Base-by-base conservation (phyloP, 2,888 invertebrate genomes). In the Eristalis intricaria region DNA sequence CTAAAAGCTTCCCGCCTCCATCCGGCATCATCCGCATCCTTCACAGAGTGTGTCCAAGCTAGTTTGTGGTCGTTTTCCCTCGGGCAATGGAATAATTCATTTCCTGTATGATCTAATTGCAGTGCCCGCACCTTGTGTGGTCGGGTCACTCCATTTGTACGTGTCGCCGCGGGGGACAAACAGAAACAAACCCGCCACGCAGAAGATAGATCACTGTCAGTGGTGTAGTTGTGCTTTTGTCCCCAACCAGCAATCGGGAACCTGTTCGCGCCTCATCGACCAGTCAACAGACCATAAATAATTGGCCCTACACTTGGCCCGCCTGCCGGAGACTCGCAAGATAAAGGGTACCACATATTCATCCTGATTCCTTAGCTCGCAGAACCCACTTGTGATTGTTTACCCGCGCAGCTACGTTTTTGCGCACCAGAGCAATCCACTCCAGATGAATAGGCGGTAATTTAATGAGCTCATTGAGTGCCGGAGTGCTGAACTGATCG, bases 51-150 rank as follows among this genome's bases (percentile, higher is more conserved):
- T 22, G 60, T 26, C 60, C 26, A 23, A 26, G 2, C 69, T 32
- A 32, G 43, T 50, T 43, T 56, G 22, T 50, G 13, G 13, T 4
- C 22, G 23, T 26, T 60, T 15, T 23, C 29, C 61, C 71, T 61
- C 71, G 11, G 38, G 71, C 40, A 60, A 71, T 40, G 22, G 22
- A 26, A 43, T 26, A 38, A 26, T 40, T 29, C 26, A 71, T 71
- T 71, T 71, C 71, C 71, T 71, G 71, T 26, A 61, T 61, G 71
- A 71, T 71, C 61, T 71, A 61, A 71, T 61, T 71, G 61, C 60
- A 26, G 11, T 61, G 35, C 23, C 50, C 50, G 50, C 50, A 50
- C 50, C 50, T 50, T 43, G 43, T 43, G 43, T 50, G 50, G 50
- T 50, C 50, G 19, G 50, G 50, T 50, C 50, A 50, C 19, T 50